Evolutionary conservation across 2,888 invertebrate species (phyloP), one percentile per base, ranked within the genome.

Genomic region (Tineola bisselliella): DNA sequence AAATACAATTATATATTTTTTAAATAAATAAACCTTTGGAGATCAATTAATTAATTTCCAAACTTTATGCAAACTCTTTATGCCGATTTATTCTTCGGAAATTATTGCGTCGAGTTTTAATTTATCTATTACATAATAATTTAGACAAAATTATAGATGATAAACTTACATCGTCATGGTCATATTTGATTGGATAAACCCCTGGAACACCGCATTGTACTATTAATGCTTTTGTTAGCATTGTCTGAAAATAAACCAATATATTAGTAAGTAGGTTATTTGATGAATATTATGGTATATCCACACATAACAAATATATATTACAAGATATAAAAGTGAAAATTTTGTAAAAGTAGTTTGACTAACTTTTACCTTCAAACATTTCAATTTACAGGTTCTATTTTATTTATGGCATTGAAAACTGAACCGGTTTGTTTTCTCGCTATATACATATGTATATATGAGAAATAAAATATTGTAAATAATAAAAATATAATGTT

Each of bases 241-340:
- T 18, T 54, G 25, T 54, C 54, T 54, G 54, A 54, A 54, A 54
- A 11, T 10, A 54, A 54, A 48, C n/a, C n/a, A n/a, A n/a, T n/a
- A n/a, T n/a, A n/a, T n/a, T 25, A 25, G 25, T 25, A 4, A 25
- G 6, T 25, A 44, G 8, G 8, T 13, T 5, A n/a, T 4, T 25
- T 6, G 25, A 25, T 25, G 6, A 25, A 25, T 25, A 25, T 25
- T 25, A 2, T 6, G 25, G 25, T 25, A 25, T 25, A 4, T 25
- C 44, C 8, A n/a, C 12, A 13, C 8, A n/a, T 44, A 44, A 44
- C 44, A 44, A 44, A 44, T 44, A 44, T 8, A 44, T 3, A 44
- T 25, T 2, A 18, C 54, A 54, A 54, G 54, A 25, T 54, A 25
- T 54, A 54, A 54, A 54, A 54, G 54, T 18, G 54, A 54, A 54